Percentiles rank a stretch among this genome's conserved stretches.
Evolutionary conservation across 2,888 invertebrate species (phyloP).

Genomic region (Gerris lacustris): DNA sequence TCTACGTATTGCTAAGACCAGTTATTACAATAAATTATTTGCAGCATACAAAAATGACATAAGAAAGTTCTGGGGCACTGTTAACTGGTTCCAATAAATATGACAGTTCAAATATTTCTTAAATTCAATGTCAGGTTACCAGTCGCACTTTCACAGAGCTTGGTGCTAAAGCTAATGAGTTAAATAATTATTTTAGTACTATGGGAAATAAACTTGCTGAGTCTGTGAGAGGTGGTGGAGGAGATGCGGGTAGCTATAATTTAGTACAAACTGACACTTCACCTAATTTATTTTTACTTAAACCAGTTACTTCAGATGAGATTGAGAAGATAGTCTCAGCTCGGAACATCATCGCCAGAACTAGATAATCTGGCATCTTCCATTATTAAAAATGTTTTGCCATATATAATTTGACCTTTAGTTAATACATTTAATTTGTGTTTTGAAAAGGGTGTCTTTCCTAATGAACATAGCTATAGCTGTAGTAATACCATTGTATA

Average conservation of each 20-base stretch:
- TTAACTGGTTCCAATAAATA: constrained; percentile 8
- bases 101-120: neutral
- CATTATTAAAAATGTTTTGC: constrained; percentile 14
- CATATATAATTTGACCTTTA: constrained; percentile 15
- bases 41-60: constrained; percentile 1
- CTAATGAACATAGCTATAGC: constrained; percentile 18
- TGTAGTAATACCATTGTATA: constrained; percentile 16
- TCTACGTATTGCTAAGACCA: constrained; percentile 10
- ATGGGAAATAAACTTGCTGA: constrained; percentile 11
- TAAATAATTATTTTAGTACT: constrained; percentile 14
- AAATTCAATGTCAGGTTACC: neutral
- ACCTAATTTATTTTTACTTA: constrained; percentile 13
- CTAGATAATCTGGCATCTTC: constrained; percentile 16
- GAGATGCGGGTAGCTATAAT: constrained; percentile 15
- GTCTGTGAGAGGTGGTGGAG: constrained; percentile 10
- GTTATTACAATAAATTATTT: constrained; percentile 12
- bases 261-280: neutral
- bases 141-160: neutral
- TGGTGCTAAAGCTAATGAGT: constrained; percentile 3
- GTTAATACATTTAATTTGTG: constrained; percentile 18
- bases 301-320: constrained; percentile 7
- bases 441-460: constrained; percentile 17
- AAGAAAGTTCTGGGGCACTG: constrained; percentile 12
- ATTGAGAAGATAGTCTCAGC: constrained; percentile 10
- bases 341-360: constrained; percentile 17